Conservation (phyloP, 2,888 invertebrate species). For the Drosophila antonietae region DNA sequence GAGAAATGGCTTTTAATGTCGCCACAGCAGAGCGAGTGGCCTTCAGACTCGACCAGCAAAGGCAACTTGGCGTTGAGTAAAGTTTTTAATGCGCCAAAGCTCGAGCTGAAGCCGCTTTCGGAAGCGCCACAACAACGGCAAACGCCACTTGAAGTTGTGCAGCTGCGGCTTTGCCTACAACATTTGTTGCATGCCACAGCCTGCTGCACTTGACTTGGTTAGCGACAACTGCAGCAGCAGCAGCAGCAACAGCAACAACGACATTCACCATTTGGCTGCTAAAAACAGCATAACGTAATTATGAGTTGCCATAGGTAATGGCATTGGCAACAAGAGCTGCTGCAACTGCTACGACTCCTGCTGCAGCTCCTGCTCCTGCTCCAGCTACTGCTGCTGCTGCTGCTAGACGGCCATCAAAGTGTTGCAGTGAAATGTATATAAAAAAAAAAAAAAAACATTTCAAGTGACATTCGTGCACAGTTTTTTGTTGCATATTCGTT, state of each 20-base stretch:
- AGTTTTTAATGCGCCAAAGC: slow-evolving; percentile 60
- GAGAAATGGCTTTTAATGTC: slow-evolving; percentile 44
- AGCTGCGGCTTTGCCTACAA: slow-evolving; percentile 55
- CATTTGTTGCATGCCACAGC: slow-evolving; percentile 48
- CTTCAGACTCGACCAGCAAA: slow-evolving; percentile 27
- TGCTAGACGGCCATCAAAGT: slow-evolving; percentile 57
- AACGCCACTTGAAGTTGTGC: slow-evolving; percentile 39
- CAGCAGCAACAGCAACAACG: slow-evolving; percentile 12
- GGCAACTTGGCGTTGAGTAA: slow-evolving; percentile 21
- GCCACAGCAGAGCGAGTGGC: slow-evolving; percentile 30
- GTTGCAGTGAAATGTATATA: slow-evolving; percentile 59
- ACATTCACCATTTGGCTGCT: slow-evolving; percentile 63
- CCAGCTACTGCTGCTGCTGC: background rate
- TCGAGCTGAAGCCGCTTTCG: slow-evolving; percentile 33
- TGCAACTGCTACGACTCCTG: background rate
- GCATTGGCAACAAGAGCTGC: slow-evolving; percentile 30
- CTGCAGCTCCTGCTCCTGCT: background rate
- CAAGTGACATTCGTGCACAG: slow-evolving; percentile 59
- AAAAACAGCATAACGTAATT: slow-evolving; percentile 71
- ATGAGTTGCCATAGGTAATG: slow-evolving; percentile 59
- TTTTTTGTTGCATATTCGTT: slow-evolving; percentile 13
- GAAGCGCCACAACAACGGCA: slow-evolving; percentile 36
- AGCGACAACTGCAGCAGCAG: slow-evolving; percentile 25
- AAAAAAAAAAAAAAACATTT: slow-evolving; percentile 49
- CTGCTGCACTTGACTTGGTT: slow-evolving; percentile 42